phyloP scores from a whole-genome alignment of 2,797 vertebrate genomes.

The Aplochiton taeniatus region DNA sequence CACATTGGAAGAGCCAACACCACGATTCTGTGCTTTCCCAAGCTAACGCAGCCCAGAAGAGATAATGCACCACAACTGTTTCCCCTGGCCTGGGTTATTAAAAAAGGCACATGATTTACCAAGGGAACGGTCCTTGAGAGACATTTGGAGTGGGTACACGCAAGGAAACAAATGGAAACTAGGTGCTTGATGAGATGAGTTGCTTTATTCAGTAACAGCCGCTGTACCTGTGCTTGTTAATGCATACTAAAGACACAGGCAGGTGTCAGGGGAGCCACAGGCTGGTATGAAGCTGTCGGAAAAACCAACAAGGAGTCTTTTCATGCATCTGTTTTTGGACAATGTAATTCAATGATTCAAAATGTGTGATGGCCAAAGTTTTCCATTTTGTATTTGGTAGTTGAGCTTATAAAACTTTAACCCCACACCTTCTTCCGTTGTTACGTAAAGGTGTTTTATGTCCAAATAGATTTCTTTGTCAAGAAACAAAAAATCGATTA shows the following conservation, averaged over 20 bases:
- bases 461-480: slow-evolving; percentile 28
- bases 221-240: slow-evolving; percentile 50
- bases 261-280: slow-evolving; percentile 31
- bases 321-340: slow-evolving; percentile 15
- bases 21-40: neutral
- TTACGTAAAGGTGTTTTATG: no score
- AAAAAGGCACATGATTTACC: slow-evolving; percentile 57
- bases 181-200: slow-evolving; percentile 30
- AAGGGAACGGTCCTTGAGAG: slow-evolving; percentile 24
- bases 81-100: slow-evolving; percentile 31
- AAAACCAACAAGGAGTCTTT: slow-evolving; percentile 24
- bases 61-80: slow-evolving; percentile 2
- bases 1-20: neutral
- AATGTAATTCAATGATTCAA: slow-evolving; percentile 21
- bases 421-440: no score
- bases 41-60: neutral
- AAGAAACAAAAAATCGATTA: slow-evolving; percentile 10
- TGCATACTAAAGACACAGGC: slow-evolving; percentile 42
- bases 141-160: slow-evolving; percentile 32
- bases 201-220: slow-evolving; percentile 61
- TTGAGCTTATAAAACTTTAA: neutral
- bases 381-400: slow-evolving; percentile 28
- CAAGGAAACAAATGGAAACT: slow-evolving; percentile 4
- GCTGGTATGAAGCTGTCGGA: neutral
- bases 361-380: no score